Evolutionary conservation across 2,113 vertebrate species (phyloP).

Genomic region (Vimba vimba): DNA sequence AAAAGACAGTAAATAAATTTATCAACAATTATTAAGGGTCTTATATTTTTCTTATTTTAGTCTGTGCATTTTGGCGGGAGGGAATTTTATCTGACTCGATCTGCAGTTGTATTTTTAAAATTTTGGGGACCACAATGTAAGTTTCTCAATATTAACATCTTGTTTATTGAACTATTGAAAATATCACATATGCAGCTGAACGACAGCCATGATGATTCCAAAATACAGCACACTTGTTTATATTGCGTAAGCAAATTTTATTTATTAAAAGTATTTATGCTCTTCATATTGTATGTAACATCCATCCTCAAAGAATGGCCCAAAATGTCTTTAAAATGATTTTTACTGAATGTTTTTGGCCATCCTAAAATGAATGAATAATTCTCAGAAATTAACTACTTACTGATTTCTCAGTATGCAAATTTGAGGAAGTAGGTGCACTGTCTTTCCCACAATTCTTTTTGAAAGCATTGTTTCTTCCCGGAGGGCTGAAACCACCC

Average conservation of each 20-base stretch:
- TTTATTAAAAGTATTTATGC: background rate
- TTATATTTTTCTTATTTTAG: no score
- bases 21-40: background rate
- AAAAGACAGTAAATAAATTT: background rate
- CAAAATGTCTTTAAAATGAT: no score
- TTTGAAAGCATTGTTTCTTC: conserved; percentile 57
- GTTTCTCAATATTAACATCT: no score
- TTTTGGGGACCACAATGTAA: no score
- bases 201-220: background rate
- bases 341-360: background rate
- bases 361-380: background rate
- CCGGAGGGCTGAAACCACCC: conserved; percentile 73
- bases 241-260: background rate
- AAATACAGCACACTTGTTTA: background rate
- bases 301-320: no score
- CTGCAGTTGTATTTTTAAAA: no score
- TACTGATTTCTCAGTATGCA: conserved; percentile 68
- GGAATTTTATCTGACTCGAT: no score
- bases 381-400: conserved; percentile 48
- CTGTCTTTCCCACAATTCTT: conserved; percentile 65
- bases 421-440: conserved; percentile 39
- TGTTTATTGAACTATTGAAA: no score
- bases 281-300: background rate
- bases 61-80: no score
- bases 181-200: no score